phyloP scores from a whole-genome alignment of 2,797 vertebrate genomes.

The Epinephelus awoara region DNA sequence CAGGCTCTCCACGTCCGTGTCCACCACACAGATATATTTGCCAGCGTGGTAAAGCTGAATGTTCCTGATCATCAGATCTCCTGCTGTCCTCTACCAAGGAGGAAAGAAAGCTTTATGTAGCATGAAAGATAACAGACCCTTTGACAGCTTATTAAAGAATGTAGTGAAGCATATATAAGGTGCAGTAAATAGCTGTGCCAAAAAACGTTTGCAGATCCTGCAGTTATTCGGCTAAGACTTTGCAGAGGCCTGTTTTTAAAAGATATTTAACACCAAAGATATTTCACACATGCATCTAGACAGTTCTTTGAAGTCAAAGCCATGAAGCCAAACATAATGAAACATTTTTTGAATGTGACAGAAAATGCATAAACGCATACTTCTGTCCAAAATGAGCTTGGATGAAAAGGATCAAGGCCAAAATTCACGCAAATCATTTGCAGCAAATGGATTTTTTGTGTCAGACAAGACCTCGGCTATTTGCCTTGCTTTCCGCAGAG shows the following conservation, averaged over 20 bases:
- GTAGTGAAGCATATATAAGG: constrained; percentile 70
- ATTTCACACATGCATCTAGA: constrained; percentile 16
- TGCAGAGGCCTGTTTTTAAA: constrained; percentile 16
- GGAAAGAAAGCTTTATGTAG: constrained; percentile 73
- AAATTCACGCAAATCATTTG: constrained; percentile 25
- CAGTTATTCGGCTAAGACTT: constrained; percentile 36
- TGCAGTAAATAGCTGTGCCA: constrained; percentile 58
- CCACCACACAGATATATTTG: constrained; percentile 94
- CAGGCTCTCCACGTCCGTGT: constrained; percentile 94
- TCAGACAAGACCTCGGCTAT: constrained; percentile 37
- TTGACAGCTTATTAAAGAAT: constrained; percentile 79
- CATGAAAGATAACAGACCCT: constrained; percentile 75
- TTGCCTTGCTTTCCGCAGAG: constrained; percentile 42
- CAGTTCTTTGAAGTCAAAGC: constrained; percentile 20
- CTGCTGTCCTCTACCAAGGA: constrained; percentile 89
- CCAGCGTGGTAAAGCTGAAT: constrained; percentile 95
- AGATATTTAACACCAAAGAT: constrained; percentile 10
- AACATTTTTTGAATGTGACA: constrained; percentile 25
- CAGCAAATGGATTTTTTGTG: constrained; percentile 49
- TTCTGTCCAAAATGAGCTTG: constrained; percentile 30
- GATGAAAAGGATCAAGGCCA: constrained; percentile 44
- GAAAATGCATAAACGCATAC: neutral
- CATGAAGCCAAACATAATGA: constrained; percentile 21
- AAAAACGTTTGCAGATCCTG: constrained; percentile 39
- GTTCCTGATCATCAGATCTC: constrained; percentile 97